A percentile compares a stretch with the other conserved stretches of the same genome.
Evolutionary conservation across 1,140 invertebrate genomes (phyloP).

Genomic region (Patella vulgata): DNA sequence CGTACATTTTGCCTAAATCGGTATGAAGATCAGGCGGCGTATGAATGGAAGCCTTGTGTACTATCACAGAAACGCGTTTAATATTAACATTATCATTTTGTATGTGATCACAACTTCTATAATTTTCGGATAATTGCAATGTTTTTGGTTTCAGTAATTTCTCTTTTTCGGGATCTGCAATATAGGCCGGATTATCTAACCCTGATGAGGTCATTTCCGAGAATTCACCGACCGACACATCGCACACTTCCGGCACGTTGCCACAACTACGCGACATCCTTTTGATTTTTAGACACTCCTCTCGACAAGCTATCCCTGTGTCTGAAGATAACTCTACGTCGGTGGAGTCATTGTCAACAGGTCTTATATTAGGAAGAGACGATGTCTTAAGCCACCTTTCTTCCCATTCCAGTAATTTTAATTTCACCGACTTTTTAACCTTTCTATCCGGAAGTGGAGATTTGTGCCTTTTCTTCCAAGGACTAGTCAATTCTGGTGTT

Average conservation of each 20-base stretch:
- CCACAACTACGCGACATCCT: conserved; percentile 3
- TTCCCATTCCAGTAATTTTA: conserved; percentile 17
- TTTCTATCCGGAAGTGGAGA: conserved; percentile 12
- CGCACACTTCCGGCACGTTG: conserved; percentile 13
- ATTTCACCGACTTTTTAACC: conserved; percentile 28
- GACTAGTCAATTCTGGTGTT: conserved; percentile 32
- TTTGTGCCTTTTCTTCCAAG: conserved; percentile 21
- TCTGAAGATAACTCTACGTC: conserved; percentile 4
- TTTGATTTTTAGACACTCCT: conserved; percentile 4
- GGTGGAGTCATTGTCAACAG: conserved; percentile 19
- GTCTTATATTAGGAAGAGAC: conserved; percentile 53
- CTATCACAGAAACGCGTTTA: too few relatives aligned
- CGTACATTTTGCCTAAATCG: too few relatives aligned
- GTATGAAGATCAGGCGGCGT: too few relatives aligned
- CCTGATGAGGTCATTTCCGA: conserved; percentile 7
- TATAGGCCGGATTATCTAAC: conserved; percentile 24
- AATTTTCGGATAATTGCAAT: too few relatives aligned
- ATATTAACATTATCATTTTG: too few relatives aligned
- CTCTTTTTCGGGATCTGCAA: conserved; percentile 14
- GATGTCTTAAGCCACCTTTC: conserved; percentile 53
- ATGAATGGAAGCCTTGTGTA: too few relatives aligned
- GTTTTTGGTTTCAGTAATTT: conserved; percentile 7
- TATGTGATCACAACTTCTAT: too few relatives aligned
- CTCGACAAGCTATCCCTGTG: not conserved
- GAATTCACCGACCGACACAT: conserved; percentile 8